Base-by-base conservation (phyloP, 2,797 vertebrate species). In the Buphagus erythrorhynchus region DNA sequence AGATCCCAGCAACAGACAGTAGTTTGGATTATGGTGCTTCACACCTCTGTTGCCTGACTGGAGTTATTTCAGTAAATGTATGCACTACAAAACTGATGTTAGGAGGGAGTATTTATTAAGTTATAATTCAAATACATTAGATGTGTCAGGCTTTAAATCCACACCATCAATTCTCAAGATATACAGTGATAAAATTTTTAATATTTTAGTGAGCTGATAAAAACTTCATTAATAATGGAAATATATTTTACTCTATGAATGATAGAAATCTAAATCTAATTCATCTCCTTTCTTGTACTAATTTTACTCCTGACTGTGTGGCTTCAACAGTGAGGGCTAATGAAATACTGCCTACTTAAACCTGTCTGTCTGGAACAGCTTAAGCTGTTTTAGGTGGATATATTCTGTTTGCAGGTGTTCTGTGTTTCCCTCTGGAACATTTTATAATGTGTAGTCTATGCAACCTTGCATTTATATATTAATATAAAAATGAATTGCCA, bases 171-270 rank as follows among this genome's bases (percentile, higher is more conserved):
- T 93, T 88, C 59, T 93, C 75, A 73, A 81, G 51, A 69, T 42
- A 42, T 1, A 21, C 77, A 86, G 43, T 58, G 66, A 78, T 88
- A 52, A 42, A 16, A 13, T 45, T 63, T 79, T 91, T 83, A 86
- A 36, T 90, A 77, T 90, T 95, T 91, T 73, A 93, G 46, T 69
- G 16, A 73, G 26, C 66, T 88, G 79, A 90, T 88, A 86, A 74
- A 88, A 91, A n/a, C 86, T 42, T 78, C 29, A 78, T 93, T 83
- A 90, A 65, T 85, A 82, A 52, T 4, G 3, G 75, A 80, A 92
- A 52, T 40, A 20, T 29, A n/a, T 85, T 84, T 93, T 81, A 74
- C 33, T 71, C 45, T 49, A 2, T 67, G 65, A 87, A 62, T 77
- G 22, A 49, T 17, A 75, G 40, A 86, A 81, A 90, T 62, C 46